These are phyloP conservation scores for Itoplectis maculator DNA, from an alignment of 2,888 invertebrate species.

Conservation along the genomic window DNA sequence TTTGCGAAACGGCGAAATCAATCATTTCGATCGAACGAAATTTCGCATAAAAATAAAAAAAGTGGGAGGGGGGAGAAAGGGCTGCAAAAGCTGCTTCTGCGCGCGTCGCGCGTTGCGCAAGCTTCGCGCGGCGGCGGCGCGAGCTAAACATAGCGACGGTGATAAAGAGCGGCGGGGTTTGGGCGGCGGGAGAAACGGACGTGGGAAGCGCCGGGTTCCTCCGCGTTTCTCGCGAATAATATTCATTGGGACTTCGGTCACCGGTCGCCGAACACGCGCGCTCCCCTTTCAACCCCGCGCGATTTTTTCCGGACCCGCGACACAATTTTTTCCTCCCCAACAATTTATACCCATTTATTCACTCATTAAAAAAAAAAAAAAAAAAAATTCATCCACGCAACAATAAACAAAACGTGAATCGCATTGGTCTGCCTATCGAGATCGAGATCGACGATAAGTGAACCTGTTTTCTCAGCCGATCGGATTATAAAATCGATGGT, in stretches of 20 bases:
- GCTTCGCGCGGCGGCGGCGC: slow-evolving; percentile 23
- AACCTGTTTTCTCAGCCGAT: slow-evolving; percentile 42
- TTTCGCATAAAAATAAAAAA: slow-evolving; percentile 10
- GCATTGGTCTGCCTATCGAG: slow-evolving; percentile 10
- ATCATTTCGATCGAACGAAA: too few species aligned
- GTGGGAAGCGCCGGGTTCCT: slow-evolving; percentile 45
- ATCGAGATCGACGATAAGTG: slow-evolving; percentile 41
- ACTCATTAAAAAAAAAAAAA: background rate
- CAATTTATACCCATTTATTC: background rate
- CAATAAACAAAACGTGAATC: background rate
- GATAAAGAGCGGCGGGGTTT: slow-evolving; percentile 45
- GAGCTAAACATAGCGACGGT: slow-evolving; percentile 64
- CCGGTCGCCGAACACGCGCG: slow-evolving; percentile 58
- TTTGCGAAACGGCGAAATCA: too few species aligned
- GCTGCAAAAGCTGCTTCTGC: slow-evolving; percentile 64
- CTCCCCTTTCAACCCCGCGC: slow-evolving; percentile 3
- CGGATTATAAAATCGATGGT: slow-evolving; percentile 60
- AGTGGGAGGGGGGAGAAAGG: slow-evolving; percentile 34
- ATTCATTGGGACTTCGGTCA: slow-evolving; percentile 62
- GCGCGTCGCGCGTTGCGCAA: slow-evolving; percentile 60
- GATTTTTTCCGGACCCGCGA: background rate
- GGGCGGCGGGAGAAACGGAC: slow-evolving; percentile 52
- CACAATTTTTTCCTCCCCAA: background rate
- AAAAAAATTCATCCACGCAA: background rate
- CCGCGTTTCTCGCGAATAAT: slow-evolving; percentile 66